A percentile compares a stretch with the other conserved stretches of the same genome.
phyloP scores from a whole-genome alignment of 2,888 invertebrate species.

The Chymomyza caudatula region DNA sequence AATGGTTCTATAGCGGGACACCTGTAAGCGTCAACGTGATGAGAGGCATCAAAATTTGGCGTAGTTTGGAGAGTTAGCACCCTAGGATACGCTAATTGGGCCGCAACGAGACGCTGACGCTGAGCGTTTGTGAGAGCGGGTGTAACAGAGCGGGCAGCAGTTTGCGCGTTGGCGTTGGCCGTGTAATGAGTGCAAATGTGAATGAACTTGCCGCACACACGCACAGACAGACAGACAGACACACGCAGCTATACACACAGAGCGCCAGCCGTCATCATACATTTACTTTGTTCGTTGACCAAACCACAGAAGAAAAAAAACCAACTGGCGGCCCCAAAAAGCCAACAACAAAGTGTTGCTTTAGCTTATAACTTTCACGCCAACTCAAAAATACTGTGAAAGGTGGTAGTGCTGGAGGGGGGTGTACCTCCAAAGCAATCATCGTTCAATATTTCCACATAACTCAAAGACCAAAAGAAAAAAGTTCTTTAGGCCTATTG shows the following conservation, averaged over 20 bases:
- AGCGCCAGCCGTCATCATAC: not conserved
- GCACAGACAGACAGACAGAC: constrained; percentile 43
- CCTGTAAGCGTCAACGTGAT: constrained; percentile 43
- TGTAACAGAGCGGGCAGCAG: not conserved
- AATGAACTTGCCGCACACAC: constrained; percentile 68
- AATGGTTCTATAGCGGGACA: constrained; percentile 8
- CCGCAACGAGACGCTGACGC: constrained; percentile 23
- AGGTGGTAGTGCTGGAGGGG: constrained; percentile 19
- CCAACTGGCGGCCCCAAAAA: constrained; percentile 11
- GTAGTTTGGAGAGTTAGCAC: not conserved
- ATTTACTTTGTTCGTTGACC: constrained; percentile 2
- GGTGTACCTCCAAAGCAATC: not conserved
- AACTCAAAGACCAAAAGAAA: not conserved
- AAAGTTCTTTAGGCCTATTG: not conserved
- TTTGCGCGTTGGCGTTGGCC: constrained; percentile 44
- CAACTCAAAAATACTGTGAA: constrained; percentile 39
- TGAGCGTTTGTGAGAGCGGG: too few relatives aligned
- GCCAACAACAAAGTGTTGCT: constrained; percentile 1
- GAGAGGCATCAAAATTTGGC: constrained; percentile 17
- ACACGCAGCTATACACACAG: constrained; percentile 5
- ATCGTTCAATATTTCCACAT: not conserved
- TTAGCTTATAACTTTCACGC: constrained; percentile 60
- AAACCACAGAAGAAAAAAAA: not conserved
- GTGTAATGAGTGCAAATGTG: constrained; percentile 75
- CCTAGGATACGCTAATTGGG: not conserved